phyloP scores from a whole-genome alignment of 2,888 invertebrate genomes.

The Drosophila dives region DNA sequence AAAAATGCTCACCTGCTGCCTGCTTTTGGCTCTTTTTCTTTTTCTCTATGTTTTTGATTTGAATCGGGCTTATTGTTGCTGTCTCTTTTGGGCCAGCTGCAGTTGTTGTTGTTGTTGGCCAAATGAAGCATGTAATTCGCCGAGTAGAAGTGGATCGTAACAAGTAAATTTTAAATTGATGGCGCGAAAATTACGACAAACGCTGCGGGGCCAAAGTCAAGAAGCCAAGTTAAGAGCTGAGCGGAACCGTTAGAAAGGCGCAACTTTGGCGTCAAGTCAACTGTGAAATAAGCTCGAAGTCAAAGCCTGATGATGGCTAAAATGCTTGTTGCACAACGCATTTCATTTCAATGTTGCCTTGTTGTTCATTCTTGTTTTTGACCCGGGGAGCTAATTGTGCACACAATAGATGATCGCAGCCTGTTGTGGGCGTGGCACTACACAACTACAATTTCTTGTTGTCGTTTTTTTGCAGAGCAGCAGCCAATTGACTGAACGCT shows the following conservation, averaged over 20 bases:
- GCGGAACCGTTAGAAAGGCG: conserved; percentile 68
- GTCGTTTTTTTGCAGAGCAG: conserved; percentile 25
- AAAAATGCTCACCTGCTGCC: conserved; percentile 23
- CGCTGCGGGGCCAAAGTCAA: conserved; percentile 66
- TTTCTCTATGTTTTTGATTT: background rate
- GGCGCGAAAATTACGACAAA: conserved; percentile 81
- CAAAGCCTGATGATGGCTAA: conserved; percentile 50
- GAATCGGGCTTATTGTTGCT: conserved; percentile 3
- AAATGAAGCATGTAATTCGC: conserved; percentile 78
- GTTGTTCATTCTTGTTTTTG: conserved; percentile 23
- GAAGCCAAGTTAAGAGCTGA: conserved; percentile 49
- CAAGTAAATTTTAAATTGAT: conserved; percentile 80
- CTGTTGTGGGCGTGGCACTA: conserved; percentile 50
- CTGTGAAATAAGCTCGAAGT: conserved; percentile 73
- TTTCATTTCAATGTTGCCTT: conserved; percentile 25
- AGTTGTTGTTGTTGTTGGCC: conserved; percentile 45
- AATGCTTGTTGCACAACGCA: conserved; percentile 53
- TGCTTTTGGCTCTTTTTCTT: background rate
- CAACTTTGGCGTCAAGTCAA: conserved; percentile 57
- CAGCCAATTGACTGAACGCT: conserved; percentile 52
- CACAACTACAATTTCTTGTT: conserved; percentile 7
- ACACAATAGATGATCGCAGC: conserved; percentile 61
- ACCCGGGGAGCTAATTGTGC: conserved; percentile 74
- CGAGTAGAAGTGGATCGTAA: conserved; percentile 40
- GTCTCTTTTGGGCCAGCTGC: conserved; percentile 39